Evolutionary conservation across 2,797 vertebrate genomes (phyloP), one percentile per base, ranked within the genome.

Genomic region (Dryobates pubescens): DNA sequence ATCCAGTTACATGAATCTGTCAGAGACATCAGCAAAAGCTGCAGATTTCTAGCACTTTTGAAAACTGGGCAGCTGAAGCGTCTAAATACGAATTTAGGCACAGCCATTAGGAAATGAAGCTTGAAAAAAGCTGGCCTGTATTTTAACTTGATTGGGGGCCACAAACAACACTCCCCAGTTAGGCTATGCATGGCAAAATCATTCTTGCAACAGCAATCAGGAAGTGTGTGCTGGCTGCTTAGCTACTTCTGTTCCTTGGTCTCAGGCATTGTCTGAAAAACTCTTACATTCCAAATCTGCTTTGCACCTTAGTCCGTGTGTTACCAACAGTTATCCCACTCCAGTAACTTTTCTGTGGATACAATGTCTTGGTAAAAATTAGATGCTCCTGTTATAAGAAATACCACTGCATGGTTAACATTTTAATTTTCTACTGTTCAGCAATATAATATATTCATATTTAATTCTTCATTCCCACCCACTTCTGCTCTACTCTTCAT

Each of bases 401-500:
- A 54, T 64, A 81, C 81, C 92, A 92, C 62, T 53, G 70, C 29
- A 62, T 22, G 51, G 53, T 81, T 85, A 94, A 87, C 57, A 91
- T 87, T 96, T 90, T 76, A 69, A 89, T 92, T 93, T 94, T 56
- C 79, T 77, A 88, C 86, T 72, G 32, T 54, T 84, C 54, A 51
- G 70, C 65, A 49, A 72, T 64, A 32, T 79, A 81, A 49, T 49
- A 80, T 75, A 86, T 89, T 91, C 43, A 59, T 79, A 61, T 82
- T 91, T 87, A 79, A 87, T 92, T 88, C 34, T 88, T 89, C 67
- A 82, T 96, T 95, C 54, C 79, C 53, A 83, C 86, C 54, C 65
- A 82, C 73, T 92, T 94, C 29, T 85, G 27, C 82, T 91, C 91
- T 83, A 58, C n/a, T 92, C 58, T 83, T 94, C 73, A 94, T 93